Conservation (phyloP, 1,140 invertebrate genomes). For the Watersipora subatra region DNA sequence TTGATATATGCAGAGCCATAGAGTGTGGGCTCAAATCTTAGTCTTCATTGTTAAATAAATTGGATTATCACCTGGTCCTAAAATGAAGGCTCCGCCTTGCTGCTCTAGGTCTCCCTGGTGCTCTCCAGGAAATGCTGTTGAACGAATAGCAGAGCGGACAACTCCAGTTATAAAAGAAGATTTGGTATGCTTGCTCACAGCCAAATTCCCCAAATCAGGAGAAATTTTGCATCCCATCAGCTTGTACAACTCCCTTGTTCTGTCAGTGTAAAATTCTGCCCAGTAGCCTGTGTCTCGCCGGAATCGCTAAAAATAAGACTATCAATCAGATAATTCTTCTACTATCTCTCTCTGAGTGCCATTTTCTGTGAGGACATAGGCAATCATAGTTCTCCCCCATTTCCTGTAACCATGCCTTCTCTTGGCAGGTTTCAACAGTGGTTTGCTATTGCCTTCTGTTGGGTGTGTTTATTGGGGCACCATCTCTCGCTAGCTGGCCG, state of each 20-base stretch:
- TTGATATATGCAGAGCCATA: too few relatives aligned
- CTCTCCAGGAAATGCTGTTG: neutral
- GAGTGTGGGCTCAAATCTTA: too few relatives aligned
- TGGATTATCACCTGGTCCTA: conserved; percentile 4
- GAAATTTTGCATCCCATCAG: neutral
- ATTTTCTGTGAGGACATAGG: too few relatives aligned
- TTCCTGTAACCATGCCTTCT: too few relatives aligned
- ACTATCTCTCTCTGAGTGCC: too few relatives aligned
- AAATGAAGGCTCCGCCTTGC: neutral
- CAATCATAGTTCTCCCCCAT: too few relatives aligned
- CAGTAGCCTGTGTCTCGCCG: neutral
- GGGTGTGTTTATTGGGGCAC: too few relatives aligned
- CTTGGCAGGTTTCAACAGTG: too few relatives aligned
- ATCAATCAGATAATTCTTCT: too few relatives aligned
- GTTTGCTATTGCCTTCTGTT: too few relatives aligned
- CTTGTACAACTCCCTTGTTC: neutral
- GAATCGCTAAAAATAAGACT: neutral
- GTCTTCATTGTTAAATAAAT: too few relatives aligned
- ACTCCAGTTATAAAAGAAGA: neutral
- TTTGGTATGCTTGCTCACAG: neutral
- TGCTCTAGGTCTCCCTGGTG: neutral
- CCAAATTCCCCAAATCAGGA: neutral
- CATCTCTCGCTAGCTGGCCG: too few relatives aligned
- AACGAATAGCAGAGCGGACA: neutral
- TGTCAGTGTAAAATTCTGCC: neutral